A percentile compares a stretch with the other conserved stretches of the same genome.
Conservation (phyloP, 1,140 invertebrate species). For the Marisa cornuarietis region DNA sequence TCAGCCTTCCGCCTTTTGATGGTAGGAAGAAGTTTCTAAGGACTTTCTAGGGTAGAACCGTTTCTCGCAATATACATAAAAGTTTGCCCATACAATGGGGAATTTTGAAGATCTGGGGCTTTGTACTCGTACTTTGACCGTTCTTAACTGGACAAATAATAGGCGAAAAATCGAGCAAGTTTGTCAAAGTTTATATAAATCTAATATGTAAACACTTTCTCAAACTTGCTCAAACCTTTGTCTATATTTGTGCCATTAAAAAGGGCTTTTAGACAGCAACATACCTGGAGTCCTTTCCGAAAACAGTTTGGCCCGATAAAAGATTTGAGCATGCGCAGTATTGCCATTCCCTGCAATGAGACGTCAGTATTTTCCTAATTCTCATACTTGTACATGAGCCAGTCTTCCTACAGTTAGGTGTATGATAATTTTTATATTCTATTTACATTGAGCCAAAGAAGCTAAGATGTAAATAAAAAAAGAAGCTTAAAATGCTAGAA, state of each 20-base stretch:
- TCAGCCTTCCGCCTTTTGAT: too few relatives aligned
- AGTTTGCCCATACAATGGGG: too few relatives aligned
- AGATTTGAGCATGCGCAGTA: slow-evolving; percentile 59
- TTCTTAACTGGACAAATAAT: too few relatives aligned
- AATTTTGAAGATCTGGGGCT: too few relatives aligned
- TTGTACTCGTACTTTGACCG: too few relatives aligned
- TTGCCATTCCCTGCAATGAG: slow-evolving; percentile 57
- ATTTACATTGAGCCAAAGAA: background rate
- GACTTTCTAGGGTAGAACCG: too few relatives aligned
- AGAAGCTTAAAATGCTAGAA: background rate
- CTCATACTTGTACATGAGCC: background rate
- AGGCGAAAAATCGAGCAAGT: too few relatives aligned
- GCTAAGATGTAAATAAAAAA: background rate
- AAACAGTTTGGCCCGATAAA: slow-evolving; percentile 63
- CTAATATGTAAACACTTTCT: background rate
- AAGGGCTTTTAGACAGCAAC: background rate
- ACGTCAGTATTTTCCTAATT: background rate
- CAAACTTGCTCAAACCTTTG: background rate
- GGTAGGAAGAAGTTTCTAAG: too few relatives aligned
- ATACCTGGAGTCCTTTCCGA: slow-evolving; percentile 53
- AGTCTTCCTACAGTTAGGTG: too few relatives aligned
- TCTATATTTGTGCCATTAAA: too few relatives aligned
- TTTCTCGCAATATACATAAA: too few relatives aligned
- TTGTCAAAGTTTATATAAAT: background rate
- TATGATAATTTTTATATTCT: too few relatives aligned